Base-by-base conservation (phyloP, 2,113 vertebrate species). In the Dolichotis patagonum region DNA sequence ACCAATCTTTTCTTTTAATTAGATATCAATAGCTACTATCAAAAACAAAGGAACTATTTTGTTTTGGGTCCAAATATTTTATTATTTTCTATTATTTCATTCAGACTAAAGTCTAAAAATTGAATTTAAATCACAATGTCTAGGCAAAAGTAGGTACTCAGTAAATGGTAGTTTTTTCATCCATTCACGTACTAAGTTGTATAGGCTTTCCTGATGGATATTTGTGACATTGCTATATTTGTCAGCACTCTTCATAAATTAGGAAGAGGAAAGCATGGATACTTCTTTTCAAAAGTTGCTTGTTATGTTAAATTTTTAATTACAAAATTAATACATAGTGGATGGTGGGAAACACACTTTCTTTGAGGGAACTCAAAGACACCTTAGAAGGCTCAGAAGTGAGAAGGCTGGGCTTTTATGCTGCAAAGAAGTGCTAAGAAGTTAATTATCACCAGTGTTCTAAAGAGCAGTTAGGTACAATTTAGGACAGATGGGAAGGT, bases 371-470 rank as follows among this genome's bases (percentile, higher is more conserved):
- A 71, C 69, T 96, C 95, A 95, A 83, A 97, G 56, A 93, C 80
- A 90, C 90, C 90, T 92, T 24, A 87, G 56, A 87, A 92, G 80
- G 16, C 67, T 91, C 28, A 65, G 69, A 94, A 83, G 24, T 4
- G 22, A 49, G 88, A 96, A 97, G 88, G 22, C 62, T 69, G 75
- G 88, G 93, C 63, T 95, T 88, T 90, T 24, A 97, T 65, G 85
- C 16, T 84, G 63, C 58, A 73, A 49, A 95, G 52, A 96, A 46
- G 93, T 96, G 93, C 94, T 94, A 97, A 90, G 81, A 73, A 96
- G 84, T 91, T 96, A 98, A 98, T 98, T 98, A 98, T 95, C 96
- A 97, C 93, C 94, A 96, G 43, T 28, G 69, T 77, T 96, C 95
- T 85, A 92, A 95, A 91, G 84, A 92, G 96, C 75, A 88, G 14